Conservation (phyloP, 2,888 invertebrate genomes). For the Ceriagrion tenellum region DNA sequence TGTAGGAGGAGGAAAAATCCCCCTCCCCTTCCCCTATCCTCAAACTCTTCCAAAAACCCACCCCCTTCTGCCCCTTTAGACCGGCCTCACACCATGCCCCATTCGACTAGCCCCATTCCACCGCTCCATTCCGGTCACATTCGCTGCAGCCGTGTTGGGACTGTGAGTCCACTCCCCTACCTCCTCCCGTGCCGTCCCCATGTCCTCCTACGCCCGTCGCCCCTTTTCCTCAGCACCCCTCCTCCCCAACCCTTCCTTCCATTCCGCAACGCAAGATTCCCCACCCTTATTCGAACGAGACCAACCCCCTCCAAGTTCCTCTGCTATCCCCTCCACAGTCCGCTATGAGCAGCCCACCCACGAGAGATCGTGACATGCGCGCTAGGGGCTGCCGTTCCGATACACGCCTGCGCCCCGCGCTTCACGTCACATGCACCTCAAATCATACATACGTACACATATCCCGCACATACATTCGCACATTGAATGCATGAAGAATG, state of each 20-base stretch:
- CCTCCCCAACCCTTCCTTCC: not conserved
- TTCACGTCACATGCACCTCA: conserved; percentile 20
- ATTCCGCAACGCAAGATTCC: not conserved
- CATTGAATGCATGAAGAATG: not conserved
- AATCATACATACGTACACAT: not conserved
- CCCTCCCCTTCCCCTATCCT: not conserved
- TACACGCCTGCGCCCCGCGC: not conserved
- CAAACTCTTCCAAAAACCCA: not conserved
- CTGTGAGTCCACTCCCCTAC: not conserved
- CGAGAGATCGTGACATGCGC: conserved; percentile 21
- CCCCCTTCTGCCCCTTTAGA: not conserved
- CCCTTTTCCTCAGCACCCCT: not conserved
- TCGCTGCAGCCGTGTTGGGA: conserved; percentile 43
- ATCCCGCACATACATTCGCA: not conserved
- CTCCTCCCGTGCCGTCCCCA: not conserved
- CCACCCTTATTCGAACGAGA: not conserved
- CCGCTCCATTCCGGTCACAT: not conserved
- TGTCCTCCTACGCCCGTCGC: not conserved
- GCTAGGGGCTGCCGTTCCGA: not conserved
- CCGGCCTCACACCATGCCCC: not conserved
- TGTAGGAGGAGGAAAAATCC: conserved; percentile 5
- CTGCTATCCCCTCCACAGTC: not conserved
- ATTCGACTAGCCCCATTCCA: not conserved
- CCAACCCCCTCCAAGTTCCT: not conserved
- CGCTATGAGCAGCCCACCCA: not conserved